Percentiles rank a stretch among this genome's conserved stretches.
Evolutionary conservation across 2,888 invertebrate genomes (phyloP).

Genomic region (Eretmocerus hayati): DNA sequence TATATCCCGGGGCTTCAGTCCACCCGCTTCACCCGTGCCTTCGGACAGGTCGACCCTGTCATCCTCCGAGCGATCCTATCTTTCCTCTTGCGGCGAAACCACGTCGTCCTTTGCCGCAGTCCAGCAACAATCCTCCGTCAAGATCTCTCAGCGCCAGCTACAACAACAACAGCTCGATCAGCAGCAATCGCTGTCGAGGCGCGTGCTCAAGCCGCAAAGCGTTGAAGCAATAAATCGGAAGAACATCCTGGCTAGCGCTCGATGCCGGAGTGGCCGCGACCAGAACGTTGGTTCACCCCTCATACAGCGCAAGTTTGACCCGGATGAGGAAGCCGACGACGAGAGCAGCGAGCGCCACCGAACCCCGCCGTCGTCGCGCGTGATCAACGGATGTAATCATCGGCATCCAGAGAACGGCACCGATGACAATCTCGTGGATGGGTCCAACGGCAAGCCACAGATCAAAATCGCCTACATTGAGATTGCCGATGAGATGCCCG

Average conservation of each 20-base stretch:
- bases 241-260: slow-evolving; percentile 80
- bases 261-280: slow-evolving; percentile 75
- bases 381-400: slow-evolving; percentile 21
- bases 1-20: slow-evolving; percentile 69
- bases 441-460: slow-evolving; percentile 21
- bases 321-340: slow-evolving; percentile 40
- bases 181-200: slow-evolving; percentile 51
- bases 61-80: slow-evolving; percentile 52
- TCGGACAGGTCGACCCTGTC: slow-evolving; percentile 48
- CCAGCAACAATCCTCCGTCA: slow-evolving; percentile 33
- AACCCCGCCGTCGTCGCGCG: slow-evolving; percentile 20
- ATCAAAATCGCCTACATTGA: slow-evolving; percentile 42
- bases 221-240: slow-evolving; percentile 79
- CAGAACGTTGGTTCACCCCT: slow-evolving; percentile 66
- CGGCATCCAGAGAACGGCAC: slow-evolving; percentile 3
- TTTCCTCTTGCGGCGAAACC: slow-evolving; percentile 39
- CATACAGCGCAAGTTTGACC: slow-evolving; percentile 61
- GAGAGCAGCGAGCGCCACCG: slow-evolving; percentile 14
- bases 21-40: slow-evolving; percentile 63
- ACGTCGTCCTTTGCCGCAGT: slow-evolving; percentile 9
- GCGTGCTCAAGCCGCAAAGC: slow-evolving; percentile 71
- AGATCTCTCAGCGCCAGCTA: slow-evolving; percentile 45
- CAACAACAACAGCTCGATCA: slow-evolving; percentile 66
- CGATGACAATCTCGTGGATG: background rate
- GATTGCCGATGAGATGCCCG: slow-evolving; percentile 31